Evolutionary conservation across 2,888 invertebrate species (phyloP), one percentile per base, ranked within the genome.

Genomic region (Junonia oenone): DNA sequence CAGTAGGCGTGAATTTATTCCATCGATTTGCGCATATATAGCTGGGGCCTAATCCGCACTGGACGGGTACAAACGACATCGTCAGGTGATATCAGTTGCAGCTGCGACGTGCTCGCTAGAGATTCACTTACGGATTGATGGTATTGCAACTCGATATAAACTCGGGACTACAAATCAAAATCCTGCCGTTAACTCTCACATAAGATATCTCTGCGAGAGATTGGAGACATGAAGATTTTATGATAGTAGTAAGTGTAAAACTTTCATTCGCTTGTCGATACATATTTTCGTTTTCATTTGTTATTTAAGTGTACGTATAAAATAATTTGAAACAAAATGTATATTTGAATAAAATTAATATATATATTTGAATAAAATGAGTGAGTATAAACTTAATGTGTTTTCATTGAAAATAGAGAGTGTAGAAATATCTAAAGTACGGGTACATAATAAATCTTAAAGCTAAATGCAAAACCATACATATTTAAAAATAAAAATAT

Each of bases 101-200:
- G 76, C 75, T 78, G 80, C 75, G 73, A 72, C 76, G 75, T 72
- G 73, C 73, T 68, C 61, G 61, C 61, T 63, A 71, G 72, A 73
- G 78, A 81, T 79, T 82, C 81, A 78, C 82, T 82, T 79, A 80
- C 72, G 68, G 77, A 82, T 83, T 82, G 83, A 84, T 84, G 73
- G 75, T 76, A 73, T 67, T 76, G 80, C 79, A 75, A 73, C 76
- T 31, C 73, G 74, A 83, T 81, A 78, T 71, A 68, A 66, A 72
- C 65, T 62, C 59, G 53, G 66, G 56, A 63, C 63, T 71, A 73
- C 75, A 78, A 79, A 78, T 78, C 80, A 73, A 71, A 64, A 58
- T 59, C 50, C 61, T 53, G 59, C 59, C 52, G 48, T 54, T 63
- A 61, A 45, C 38, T 51, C 31, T 51, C 47, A 33, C 17, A 31